These are phyloP conservation scores for Dolomedes plantarius DNA, from an alignment of 2,888 invertebrate species.

Conservation along the genomic window DNA sequence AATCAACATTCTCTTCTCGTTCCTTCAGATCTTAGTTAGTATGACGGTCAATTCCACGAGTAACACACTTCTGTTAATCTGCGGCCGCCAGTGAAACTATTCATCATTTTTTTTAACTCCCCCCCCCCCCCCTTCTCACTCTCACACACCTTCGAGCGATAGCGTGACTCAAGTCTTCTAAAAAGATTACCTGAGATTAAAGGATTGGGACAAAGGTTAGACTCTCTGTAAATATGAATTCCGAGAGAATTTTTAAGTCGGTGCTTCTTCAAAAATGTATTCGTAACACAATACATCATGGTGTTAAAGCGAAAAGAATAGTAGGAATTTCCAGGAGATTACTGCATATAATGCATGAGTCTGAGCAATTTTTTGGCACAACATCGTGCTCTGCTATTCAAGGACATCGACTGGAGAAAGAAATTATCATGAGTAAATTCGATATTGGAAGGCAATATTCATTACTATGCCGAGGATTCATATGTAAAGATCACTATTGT, in stretches of 20 bases:
- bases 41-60: conserved; percentile 39
- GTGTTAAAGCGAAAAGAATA: not conserved
- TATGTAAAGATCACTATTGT: no score
- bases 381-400: no score
- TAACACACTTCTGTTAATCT: conserved; percentile 60
- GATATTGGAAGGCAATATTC: no score
- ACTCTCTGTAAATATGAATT: not conserved
- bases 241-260: not conserved
- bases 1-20: conserved; percentile 60
- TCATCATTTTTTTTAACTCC: conserved; percentile 28
- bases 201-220: conserved; percentile 13
- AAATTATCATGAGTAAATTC: no score
- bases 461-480: no score
- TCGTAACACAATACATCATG: not conserved
- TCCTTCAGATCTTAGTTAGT: conserved; percentile 27
- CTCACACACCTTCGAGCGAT: conserved; percentile 7
- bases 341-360: not conserved
- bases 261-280: not conserved
- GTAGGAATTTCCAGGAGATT: not conserved
- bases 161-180: conserved; percentile 39
- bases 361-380: not conserved
- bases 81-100: conserved; percentile 55
- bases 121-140: not conserved
- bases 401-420: no score
- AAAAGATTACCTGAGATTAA: not conserved